Percentiles rank a stretch among this genome's conserved stretches.
These are phyloP conservation scores for Jordanella pulchra DNA, from an alignment of 2,797 vertebrate genomes.

Conservation along the genomic window DNA sequence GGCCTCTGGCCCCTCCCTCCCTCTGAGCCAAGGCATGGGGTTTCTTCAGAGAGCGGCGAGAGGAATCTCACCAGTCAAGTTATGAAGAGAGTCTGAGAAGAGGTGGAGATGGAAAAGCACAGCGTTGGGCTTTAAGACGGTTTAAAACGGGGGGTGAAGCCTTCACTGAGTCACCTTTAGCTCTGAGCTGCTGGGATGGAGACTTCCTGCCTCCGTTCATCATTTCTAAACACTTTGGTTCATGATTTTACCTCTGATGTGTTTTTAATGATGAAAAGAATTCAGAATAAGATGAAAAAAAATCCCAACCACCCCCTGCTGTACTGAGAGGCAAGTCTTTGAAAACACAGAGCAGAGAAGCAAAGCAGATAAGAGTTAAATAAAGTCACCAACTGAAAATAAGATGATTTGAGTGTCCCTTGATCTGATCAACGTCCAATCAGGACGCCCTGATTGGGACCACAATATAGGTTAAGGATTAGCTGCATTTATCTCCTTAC, in stretches of 20 bases:
- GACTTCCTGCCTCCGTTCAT: no score
- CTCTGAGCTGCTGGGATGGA: no score
- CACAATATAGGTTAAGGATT: background rate
- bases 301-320: background rate
- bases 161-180: no score
- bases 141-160: no score
- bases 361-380: background rate
- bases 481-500: background rate
- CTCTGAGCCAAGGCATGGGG: conserved; percentile 43
- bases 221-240: no score
- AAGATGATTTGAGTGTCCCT: background rate
- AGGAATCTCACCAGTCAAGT: conserved; percentile 79
- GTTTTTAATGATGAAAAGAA: no score
- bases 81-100: conserved; percentile 36
- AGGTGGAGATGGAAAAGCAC: conserved; percentile 31
- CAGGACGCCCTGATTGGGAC: background rate
- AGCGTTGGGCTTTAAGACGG: background rate
- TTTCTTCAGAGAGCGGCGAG: conserved; percentile 42
- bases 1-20: conserved; percentile 22
- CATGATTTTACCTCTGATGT: no score
- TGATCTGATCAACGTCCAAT: background rate
- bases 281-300: no score
- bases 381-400: background rate
- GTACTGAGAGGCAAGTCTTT: no score
- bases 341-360: background rate